Base-by-base conservation (phyloP, 2,113 vertebrate species). In the Pomatostomus ruficeps region DNA sequence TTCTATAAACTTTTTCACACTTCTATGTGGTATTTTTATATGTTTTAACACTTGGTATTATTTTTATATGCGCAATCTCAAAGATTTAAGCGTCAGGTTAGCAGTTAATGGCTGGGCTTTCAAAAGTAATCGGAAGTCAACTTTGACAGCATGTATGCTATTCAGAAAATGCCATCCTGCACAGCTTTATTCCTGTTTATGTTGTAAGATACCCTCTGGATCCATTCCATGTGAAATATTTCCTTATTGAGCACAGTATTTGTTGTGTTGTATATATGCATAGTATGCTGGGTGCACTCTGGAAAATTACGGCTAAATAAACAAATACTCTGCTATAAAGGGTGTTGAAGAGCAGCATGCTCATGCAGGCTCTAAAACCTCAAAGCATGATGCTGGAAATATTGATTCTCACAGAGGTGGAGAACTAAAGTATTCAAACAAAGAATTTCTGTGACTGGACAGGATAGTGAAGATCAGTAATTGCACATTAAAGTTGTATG, bases 201-300 rank as follows among this genome's bases (percentile, higher is more conserved):
- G 14, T 36, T 79, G 17, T 26, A 22, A 58, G 63, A 31, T 7
- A 23, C 10, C 13, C 12, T 78, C 35, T 24, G 12, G 21, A n/a
- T 35, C 15, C 2, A 8, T 52, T 61, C 5, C 12, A 4, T 43
- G 6, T 70, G 23, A 74, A 71, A 48, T 67, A 66, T 45, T 71
- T 71, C 17, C 9, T 67, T 46, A 36, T 6, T 5, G 8, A 71
- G 20, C 19, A 31, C 14, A 36, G 11, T 43, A 22, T 14, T 48
- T 75, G 6, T 35, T 57, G 14, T 40, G 8, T 22, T 1, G 2
- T 26, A 25, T 16, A 17, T 17, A 43, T 0, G 0, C 2, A 3
- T 2, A 4, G 21, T 31, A 6, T 19, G 23, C 19, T 71, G 24
- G 7, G 6, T 48, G 19, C 6, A 28, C 11, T 26, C 22, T 66